phyloP scores from a whole-genome alignment of 2,797 vertebrate species.

The Semaprochilodus insignis region DNA sequence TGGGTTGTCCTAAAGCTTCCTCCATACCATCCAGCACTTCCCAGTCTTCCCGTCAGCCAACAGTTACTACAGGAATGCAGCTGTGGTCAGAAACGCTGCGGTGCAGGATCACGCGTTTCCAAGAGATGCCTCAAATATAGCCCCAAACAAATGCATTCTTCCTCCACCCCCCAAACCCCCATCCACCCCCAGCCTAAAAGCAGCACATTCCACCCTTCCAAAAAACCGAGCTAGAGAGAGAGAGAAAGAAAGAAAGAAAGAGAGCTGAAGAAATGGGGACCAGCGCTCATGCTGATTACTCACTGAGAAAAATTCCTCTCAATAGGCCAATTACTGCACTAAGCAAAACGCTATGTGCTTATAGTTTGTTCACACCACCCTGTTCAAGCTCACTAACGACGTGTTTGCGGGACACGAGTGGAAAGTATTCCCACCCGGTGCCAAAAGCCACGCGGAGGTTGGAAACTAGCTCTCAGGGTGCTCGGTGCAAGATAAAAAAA shows the following conservation, averaged over 20 bases:
- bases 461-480: conserved; percentile 48
- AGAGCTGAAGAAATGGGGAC: conserved; percentile 6
- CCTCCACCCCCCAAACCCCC: conserved; percentile 28
- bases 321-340: conserved; percentile 53
- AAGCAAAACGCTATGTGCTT: conserved; percentile 45
- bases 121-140: conserved; percentile 50
- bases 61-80: conserved; percentile 62
- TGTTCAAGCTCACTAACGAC: conserved; percentile 31
- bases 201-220: conserved; percentile 34
- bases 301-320: conserved; percentile 34
- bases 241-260: conserved; percentile 9
- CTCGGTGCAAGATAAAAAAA: conserved; percentile 51
- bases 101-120: conserved; percentile 52
- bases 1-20: not conserved
- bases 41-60: not conserved
- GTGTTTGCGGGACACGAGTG: conserved; percentile 62
- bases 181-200: conserved; percentile 58
- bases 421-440: conserved; percentile 68
- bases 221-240: not conserved
- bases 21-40: not conserved
- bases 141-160: conserved; percentile 61
- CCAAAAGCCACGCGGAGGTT: conserved; percentile 8
- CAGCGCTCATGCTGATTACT: conserved; percentile 35
- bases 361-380: conserved; percentile 39
- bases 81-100: conserved; percentile 67